A percentile compares a stretch with the other conserved stretches of the same genome.
Conservation (phyloP, 2,888 invertebrate species). For the Tachina grossa region DNA sequence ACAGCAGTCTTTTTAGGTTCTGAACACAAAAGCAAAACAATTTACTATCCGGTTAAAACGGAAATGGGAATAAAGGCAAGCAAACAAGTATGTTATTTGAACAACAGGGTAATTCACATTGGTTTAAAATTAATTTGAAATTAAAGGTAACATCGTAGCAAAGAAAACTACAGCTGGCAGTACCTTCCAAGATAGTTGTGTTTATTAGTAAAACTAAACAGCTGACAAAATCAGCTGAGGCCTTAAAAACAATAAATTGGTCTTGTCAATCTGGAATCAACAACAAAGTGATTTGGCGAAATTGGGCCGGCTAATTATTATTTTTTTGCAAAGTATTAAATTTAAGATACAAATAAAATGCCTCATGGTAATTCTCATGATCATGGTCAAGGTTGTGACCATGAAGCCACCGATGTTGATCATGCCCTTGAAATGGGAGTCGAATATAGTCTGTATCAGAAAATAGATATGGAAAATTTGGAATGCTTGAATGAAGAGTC, state of each 20-base stretch:
- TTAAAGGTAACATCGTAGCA: neutral
- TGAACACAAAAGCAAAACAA: too few species aligned
- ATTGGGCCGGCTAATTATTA: neutral
- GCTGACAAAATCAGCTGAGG: constrained; percentile 14
- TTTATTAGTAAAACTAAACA: neutral
- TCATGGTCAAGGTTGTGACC: constrained; percentile 79
- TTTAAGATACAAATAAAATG: constrained; percentile 73
- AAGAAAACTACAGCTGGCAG: neutral
- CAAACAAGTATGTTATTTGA: neutral
- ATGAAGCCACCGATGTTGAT: constrained; percentile 81
- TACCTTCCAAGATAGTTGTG: neutral
- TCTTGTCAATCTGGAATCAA: neutral
- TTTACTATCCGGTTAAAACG: too few species aligned
- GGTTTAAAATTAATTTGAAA: neutral
- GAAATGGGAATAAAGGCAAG: neutral
- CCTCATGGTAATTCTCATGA: constrained; percentile 81
- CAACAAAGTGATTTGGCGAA: neutral
- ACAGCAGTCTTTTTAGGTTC: too few species aligned
- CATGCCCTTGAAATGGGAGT: constrained; percentile 82
- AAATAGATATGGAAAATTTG: constrained; percentile 93
- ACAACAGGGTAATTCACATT: too few species aligned
- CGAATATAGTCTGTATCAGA: constrained; percentile 89
- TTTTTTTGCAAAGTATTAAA: neutral
- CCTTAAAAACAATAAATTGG: neutral
- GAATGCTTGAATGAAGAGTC: constrained; percentile 95